phyloP scores from a whole-genome alignment of 2,888 invertebrate species.

The Parnassius mnemosyne region DNA sequence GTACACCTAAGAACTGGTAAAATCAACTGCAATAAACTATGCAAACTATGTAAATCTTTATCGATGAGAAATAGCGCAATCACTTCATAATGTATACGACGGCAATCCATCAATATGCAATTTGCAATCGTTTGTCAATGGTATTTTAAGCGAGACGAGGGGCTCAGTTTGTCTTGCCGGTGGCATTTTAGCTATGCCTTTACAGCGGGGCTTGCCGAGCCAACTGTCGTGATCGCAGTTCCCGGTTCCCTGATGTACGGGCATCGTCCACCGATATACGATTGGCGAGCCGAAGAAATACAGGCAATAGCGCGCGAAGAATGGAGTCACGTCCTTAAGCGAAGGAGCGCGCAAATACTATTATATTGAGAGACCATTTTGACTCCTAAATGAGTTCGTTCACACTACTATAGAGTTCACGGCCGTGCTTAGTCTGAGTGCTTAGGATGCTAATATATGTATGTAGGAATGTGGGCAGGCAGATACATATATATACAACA shows the following conservation, averaged over 20 bases:
- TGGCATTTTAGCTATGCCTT: constrained; percentile 29
- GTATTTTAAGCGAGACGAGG: constrained; percentile 11
- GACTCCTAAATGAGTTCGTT: constrained; percentile 76
- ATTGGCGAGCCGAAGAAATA: constrained; percentile 50
- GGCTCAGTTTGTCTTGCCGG: constrained; percentile 30
- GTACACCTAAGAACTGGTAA: not conserved
- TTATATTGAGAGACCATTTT: constrained; percentile 55
- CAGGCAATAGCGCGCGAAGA: constrained; percentile 42
- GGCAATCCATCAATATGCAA: constrained; percentile 34
- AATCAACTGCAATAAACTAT: constrained; percentile 14
- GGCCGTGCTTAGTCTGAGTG: constrained; percentile 47
- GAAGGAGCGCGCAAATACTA: constrained; percentile 45
- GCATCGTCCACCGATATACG: constrained; percentile 49
- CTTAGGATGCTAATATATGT: constrained; percentile 57
- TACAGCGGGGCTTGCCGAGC: constrained; percentile 36
- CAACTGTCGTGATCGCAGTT: constrained; percentile 46
- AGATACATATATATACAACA: constrained; percentile 32
- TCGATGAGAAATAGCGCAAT: constrained; percentile 23
- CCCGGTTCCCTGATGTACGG: constrained; percentile 46
- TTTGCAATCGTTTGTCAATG: constrained; percentile 36
- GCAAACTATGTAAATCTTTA: constrained; percentile 20
- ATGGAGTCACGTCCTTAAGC: constrained; percentile 59
- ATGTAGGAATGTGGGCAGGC: constrained; percentile 49
- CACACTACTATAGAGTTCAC: constrained; percentile 60
- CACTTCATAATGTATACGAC: constrained; percentile 28